Evolutionary conservation across 1,140 invertebrate genomes (phyloP).

Genomic region (Hypsibius dujardini): DNA sequence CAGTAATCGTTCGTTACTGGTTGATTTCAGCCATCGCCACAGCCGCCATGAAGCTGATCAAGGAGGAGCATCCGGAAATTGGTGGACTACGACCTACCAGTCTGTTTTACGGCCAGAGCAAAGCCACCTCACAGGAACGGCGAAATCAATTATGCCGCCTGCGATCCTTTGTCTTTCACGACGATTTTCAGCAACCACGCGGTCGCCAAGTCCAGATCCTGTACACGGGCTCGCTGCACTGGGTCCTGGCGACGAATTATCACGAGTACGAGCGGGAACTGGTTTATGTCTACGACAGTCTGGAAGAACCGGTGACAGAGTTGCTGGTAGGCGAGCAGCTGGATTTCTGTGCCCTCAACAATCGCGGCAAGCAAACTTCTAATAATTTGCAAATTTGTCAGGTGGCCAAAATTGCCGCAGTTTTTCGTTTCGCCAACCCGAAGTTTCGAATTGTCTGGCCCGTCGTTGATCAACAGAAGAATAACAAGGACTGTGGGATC

Average conservation of each 20-base stretch:
- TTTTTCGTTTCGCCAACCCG: neutral
- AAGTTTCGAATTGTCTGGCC: slow-evolving; percentile 7
- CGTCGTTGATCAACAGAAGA: slow-evolving; percentile 14
- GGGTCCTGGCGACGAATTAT: slow-evolving; percentile 6
- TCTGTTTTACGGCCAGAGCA: neutral
- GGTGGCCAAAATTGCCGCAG: neutral
- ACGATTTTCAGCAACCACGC: neutral
- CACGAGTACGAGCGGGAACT: neutral
- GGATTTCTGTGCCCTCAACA: no score
- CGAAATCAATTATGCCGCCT: neutral
- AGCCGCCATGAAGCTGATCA: slow-evolving; percentile 8
- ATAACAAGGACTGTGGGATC: slow-evolving; percentile 15
- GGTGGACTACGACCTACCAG: slow-evolving; percentile 2
- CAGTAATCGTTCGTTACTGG: no score
- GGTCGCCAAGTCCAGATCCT: slow-evolving; percentile 10
- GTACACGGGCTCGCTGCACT: slow-evolving; percentile 3
- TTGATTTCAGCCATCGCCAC: neutral
- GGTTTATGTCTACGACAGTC: slow-evolving; percentile 12
- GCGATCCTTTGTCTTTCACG: neutral
- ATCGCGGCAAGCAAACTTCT: no score
- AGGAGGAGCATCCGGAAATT: neutral
- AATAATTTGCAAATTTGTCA: no score
- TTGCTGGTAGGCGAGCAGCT: neutral
- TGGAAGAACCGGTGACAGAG: neutral
- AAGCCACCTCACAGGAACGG: neutral